Base-by-base conservation (phyloP, 2,797 vertebrate species). In the Microhierax caerulescens region DNA sequence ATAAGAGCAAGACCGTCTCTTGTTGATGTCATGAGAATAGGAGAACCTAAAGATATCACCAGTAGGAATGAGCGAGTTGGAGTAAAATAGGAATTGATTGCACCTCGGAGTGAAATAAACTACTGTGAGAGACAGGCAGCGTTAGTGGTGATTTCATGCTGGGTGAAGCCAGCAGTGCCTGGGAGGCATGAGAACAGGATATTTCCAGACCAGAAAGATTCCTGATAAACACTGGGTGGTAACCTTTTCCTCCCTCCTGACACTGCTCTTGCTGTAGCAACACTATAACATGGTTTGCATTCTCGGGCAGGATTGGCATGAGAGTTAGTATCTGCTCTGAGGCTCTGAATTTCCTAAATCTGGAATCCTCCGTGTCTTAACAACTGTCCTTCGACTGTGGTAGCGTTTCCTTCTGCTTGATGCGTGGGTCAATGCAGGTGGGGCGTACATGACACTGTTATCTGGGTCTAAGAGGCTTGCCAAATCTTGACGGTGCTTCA, bases 71-170 rank as follows among this genome's bases (percentile, higher is more conserved):
- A 56, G 21, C 3, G 5, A 85, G 56, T 37, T 92, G 64, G 78
- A 91, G 32, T 77, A 68, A 91, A 96, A 74, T 53, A 73, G 41
- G 30, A 87, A 85, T 79, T 86, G 74, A 85, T 92, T 97, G 60
- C 70, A 91, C 78, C 64, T 85, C 45, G 51, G 88, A 90, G 78
- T 63, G 30, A 90, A 87, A 85, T 95, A 64, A 89, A 91, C 72
- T 79, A 17, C 59, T 93, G 37, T 67, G 78, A 91, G 34, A 80
- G 13, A 45, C 51, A 87, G 56, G 56, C 83, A 79, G 45, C 1
- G 6, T 51, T 77, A 92, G 63, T 2, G 28, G 59, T 91, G 85
- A 92, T 88, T 95, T 87, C 80, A 74, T 74, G 70, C 83, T 86
- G 77, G 77, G 50, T 93, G 63, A 95, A 89, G 85, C 56, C 60